Base-by-base conservation (phyloP, 2,797 vertebrate genomes). In the Orestias chungarensis region DNA sequence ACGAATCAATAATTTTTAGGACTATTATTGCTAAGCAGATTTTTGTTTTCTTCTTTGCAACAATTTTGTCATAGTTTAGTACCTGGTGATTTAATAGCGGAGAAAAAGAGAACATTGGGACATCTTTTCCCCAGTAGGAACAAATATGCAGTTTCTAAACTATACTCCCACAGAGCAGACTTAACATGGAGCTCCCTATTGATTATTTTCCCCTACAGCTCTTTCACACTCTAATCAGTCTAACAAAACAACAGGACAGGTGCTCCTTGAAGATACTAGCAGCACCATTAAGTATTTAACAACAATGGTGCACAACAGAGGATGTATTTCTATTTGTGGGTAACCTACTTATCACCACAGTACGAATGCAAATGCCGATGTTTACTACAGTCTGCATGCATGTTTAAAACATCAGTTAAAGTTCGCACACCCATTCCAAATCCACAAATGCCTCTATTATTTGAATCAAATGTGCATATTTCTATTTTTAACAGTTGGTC, bases 241-340 rank as follows among this genome's bases (percentile, higher is more conserved):
- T 85, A 90, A 91, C 87, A 91, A 92, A 92, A 92, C 91, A 92
- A 90, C 73, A 64, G 83, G 88, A 92, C 91, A 91, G 88, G 89
- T 92, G 89, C 88, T 87, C 82, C 87, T 91, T 92, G 89, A 93
- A 92, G 91, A 93, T 93, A 92, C 91, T 92, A 86, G 83, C 90
- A 86, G 89, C 80, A 79, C 86, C 86, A 91, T 93, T 92, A 92
- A 92, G 91, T 93, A 92, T 93, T 92, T 91, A 92, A 88, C 87
- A 89, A 89, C 85, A 91, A 92, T 89, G 82, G 86, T 84, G 77
- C 82, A 86, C 89, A 86, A 35, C 87, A 85, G 88, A 89, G 82
- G 85, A 87, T 88, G 83, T 82, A 83, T 90, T 90, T 82, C 84
- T 87, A 83, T 91, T 89, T 89, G 81, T 68, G 86, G 82, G 54